A percentile compares a stretch with the other conserved stretches of the same genome.
These are phyloP conservation scores for Onchidella celtica DNA, from an alignment of 2,888 invertebrate genomes.

Conservation along the genomic window DNA sequence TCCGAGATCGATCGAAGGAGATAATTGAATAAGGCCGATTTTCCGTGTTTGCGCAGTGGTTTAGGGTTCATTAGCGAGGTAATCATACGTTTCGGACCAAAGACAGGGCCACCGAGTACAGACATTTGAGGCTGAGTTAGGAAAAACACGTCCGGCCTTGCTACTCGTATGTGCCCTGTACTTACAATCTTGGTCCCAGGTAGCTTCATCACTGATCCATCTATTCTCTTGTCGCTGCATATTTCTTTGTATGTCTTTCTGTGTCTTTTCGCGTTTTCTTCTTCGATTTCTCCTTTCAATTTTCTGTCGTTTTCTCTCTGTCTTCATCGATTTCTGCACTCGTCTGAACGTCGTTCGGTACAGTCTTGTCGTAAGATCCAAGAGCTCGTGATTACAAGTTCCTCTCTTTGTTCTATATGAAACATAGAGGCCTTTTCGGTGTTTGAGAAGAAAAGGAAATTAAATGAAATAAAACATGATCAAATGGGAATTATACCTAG, in stretches of 20 bases:
- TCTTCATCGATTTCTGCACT: no score
- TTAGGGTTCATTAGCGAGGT: constrained; percentile 26
- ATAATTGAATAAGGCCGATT: constrained; percentile 38
- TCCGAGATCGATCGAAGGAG: constrained; percentile 31
- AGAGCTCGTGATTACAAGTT: no score
- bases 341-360: no score
- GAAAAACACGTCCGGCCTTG: no score
- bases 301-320: not conserved
- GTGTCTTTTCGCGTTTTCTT: not conserved
- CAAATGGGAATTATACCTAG: no score
- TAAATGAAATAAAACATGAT: no score
- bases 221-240: no score
- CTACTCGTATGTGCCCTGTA: not conserved
- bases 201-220: not conserved
- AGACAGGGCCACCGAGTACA: not conserved
- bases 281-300: not conserved
- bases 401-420: no score
- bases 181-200: not conserved
- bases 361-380: no score
- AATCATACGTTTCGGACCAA: constrained; percentile 7
- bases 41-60: constrained; percentile 38
- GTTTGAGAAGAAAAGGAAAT: no score
- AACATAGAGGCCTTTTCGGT: no score
- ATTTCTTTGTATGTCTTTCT: not conserved
- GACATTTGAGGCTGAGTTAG: not conserved